Conservation (phyloP, 1,140 invertebrate species). For the Aphelinus atriplicis region DNA sequence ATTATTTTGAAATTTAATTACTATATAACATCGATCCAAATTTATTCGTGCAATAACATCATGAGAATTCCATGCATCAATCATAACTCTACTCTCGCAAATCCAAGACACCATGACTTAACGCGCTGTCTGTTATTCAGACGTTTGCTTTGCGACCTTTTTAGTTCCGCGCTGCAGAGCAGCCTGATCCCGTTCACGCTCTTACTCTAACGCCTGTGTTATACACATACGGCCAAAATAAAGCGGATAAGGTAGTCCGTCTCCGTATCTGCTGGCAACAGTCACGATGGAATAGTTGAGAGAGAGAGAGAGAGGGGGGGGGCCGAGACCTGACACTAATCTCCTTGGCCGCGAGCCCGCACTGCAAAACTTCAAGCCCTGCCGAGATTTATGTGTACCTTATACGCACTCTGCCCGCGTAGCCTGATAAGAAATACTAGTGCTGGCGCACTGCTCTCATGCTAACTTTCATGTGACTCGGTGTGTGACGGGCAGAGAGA, state of each 20-base stretch:
- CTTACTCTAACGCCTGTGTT: neutral
- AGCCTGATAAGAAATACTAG: too few relatives aligned
- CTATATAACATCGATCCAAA: too few relatives aligned
- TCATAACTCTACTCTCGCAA: too few relatives aligned
- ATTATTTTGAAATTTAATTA: too few relatives aligned
- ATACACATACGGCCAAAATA: constrained; percentile 12
- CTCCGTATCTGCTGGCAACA: constrained; percentile 42
- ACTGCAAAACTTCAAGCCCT: constrained; percentile 8
- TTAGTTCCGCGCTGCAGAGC: neutral
- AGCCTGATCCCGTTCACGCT: neutral
- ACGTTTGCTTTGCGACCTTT: too few relatives aligned
- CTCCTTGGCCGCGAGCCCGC: constrained; percentile 51
- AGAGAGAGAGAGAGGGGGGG: constrained; percentile 12
- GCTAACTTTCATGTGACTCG: too few relatives aligned
- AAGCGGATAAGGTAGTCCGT: constrained; percentile 32
- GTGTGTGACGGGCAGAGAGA: too few relatives aligned
- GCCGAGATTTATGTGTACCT: constrained; percentile 10
- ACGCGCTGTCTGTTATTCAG: too few relatives aligned
- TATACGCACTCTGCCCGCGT: neutral
- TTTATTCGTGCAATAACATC: too few relatives aligned
- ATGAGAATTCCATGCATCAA: too few relatives aligned
- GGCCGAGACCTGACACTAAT: constrained; percentile 47
- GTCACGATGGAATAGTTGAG: constrained; percentile 38
- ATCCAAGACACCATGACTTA: too few relatives aligned
- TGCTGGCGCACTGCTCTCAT: too few relatives aligned